Base-by-base conservation (phyloP, 2,888 invertebrate genomes). In the Mythimna impura region DNA sequence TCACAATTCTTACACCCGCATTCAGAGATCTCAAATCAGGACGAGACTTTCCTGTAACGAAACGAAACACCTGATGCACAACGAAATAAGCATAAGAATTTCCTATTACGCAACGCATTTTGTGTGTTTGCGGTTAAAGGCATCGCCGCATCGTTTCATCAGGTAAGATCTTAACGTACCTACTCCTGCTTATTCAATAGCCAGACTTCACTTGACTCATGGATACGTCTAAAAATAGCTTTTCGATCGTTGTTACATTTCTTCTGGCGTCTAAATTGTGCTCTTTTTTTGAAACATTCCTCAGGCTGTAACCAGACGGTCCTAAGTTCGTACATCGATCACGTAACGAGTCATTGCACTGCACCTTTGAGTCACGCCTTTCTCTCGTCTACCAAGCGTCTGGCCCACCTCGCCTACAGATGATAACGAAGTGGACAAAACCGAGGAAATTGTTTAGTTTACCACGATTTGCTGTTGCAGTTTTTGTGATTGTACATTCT, bases 281-380 rank as follows among this genome's bases (percentile, higher is more conserved):
- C n/a, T 62, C 1, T 22, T 62, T 62, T 73, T 69, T 66, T 52
- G 43, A 47, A 47, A 63, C 73, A 68, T 63, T 73, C 43, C 34
- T 61, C 36, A 30, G 34, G 62, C 20, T 71, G n/a, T 67, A 34
- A 58, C 66, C 52, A 73, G 68, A 68, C 71, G 78, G 68, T 80
- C 76, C 78, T 70, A 57, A 52, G 76, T 76, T 76, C 73, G 71
- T 73, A 78, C 76, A 76, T 73, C 67, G 73, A 82, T 80, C 82
- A 89, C 86, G 90, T 87, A 89, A 89, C 88, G 87, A 93, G 91
- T 91, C 92, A 91, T 81, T 78, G 85, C 79, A 71, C 83, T 83
- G 76, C 69, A 85, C 83, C 81, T 82, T 83, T 89, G 91, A 91
- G 85, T 91, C 91, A 90, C 79, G 91, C 93, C 95, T 95, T 95